Conservation (phyloP, 2,113 vertebrate species). For the Chionomys nivalis region DNA sequence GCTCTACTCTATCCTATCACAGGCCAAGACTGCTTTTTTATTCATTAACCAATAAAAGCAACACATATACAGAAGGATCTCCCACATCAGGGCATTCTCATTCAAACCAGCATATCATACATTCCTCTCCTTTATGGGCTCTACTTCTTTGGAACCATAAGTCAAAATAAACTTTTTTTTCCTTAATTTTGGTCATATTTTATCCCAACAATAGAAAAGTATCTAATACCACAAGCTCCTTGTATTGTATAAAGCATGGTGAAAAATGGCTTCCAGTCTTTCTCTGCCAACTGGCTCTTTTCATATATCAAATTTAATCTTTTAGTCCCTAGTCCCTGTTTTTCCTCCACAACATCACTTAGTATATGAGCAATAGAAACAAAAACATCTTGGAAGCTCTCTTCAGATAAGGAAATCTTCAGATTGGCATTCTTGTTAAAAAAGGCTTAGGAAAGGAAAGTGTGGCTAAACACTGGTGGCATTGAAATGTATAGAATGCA, state of each 20-base stretch:
- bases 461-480: slow-evolving; percentile 1
- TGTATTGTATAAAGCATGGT: too few species aligned
- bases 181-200: not conserved
- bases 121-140: not conserved
- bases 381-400: slow-evolving; percentile 16
- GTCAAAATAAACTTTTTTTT: not conserved
- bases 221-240: not conserved
- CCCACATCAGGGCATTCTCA: not conserved
- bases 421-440: not conserved
- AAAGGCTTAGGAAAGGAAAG: slow-evolving; percentile 23
- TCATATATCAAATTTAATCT: not conserved
- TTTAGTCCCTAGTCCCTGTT: not conserved
- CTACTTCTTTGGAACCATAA: not conserved
- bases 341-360: not conserved
- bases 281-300: not conserved
- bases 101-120: not conserved
- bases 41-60: too few species aligned
- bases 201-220: not conserved
- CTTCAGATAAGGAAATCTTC: slow-evolving; percentile 15
- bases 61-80: too few species aligned
- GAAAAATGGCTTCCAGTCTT: not conserved
- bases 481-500: slow-evolving; percentile 25
- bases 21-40: too few species aligned
- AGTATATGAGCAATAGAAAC: not conserved
- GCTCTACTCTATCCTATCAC: too few species aligned